Evolutionary conservation across 1,140 invertebrate genomes (phyloP), one percentile per base, ranked within the genome.

Genomic region (Chironomus striatipennis): DNA sequence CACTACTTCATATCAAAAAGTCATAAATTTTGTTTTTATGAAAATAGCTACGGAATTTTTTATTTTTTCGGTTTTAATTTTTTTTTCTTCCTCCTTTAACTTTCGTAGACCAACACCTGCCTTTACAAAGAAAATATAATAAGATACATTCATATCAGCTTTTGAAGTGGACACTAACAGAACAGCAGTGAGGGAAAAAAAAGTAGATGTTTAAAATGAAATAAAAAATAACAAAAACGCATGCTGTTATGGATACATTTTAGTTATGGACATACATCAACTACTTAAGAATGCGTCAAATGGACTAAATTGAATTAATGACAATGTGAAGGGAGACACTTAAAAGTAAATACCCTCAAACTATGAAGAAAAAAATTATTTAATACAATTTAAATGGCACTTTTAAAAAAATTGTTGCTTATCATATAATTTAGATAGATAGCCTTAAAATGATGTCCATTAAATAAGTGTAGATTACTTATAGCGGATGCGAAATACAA

Each of bases 11-110:
- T 70, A 70, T 70, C 65, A 70, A 70, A 70, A 70, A 70, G 65
- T 20, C 65, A 70, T 70, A 70, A 70, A 70, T 70, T 70, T 70
- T 70, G 65, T 70, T 70, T 70, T 70, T 70, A 70, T 70, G 65
- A 70, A 70, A 70, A 57, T 57, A 57, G 47, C 47, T 57, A 57
- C 47, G 47, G 47, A 57, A 57, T 57, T 57, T 12, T 18, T 70
- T 70, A 18, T 18, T 21, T 20, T 70, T 18, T 70, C 65, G 47
- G n/a, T 57, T 12, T 57, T 12, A 57, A 57, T 20, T 20, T 20
- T 9, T 70, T 70, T 70, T 70, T 70, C 65, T 70, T 70, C 20
- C 65, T 70, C 65, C 9, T 20, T 70, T 70, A 9, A 18, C 9
- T 70, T 70, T 18, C 65, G 65, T 70, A 70, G 20, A 70, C 17